Percentiles rank a stretch among this genome's conserved stretches.
phyloP scores from a whole-genome alignment of 2,797 vertebrate species.

The Sebastes goodei region DNA sequence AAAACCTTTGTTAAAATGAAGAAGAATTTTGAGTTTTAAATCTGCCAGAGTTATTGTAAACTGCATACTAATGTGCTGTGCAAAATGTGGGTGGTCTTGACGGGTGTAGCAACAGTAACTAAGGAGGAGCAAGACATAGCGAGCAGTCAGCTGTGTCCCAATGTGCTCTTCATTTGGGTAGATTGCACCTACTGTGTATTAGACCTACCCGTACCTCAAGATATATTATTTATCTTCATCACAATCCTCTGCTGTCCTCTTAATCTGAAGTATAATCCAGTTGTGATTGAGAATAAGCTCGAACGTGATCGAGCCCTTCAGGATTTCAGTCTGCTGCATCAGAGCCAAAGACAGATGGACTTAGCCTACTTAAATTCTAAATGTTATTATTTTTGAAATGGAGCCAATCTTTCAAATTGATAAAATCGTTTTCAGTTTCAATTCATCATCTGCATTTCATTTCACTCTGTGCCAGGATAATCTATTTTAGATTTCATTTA shows the following conservation, averaged over 20 bases:
- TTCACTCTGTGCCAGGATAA: background rate
- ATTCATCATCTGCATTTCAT: background rate
- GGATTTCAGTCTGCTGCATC: background rate
- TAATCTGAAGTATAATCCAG: constrained; percentile 1
- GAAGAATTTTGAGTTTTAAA: background rate
- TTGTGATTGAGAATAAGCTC: constrained; percentile 12
- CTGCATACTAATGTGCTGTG: too few species aligned
- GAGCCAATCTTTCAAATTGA: background rate
- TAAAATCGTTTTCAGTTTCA: background rate
- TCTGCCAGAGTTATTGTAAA: background rate
- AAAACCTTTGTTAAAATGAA: background rate
- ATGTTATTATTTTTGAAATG: background rate
- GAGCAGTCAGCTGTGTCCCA: too few species aligned
- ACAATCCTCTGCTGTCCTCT: background rate
- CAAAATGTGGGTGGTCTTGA: background rate
- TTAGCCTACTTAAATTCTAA: background rate
- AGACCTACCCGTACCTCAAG: background rate
- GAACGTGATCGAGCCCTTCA: background rate
- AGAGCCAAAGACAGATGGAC: background rate
- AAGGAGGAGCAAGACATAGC: background rate
- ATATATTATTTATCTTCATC: background rate
- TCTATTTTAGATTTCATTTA: background rate
- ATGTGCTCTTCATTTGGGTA: background rate
- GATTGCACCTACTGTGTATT: background rate
- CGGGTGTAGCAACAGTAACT: background rate